Evolutionary conservation across 1,140 invertebrate genomes (phyloP).

Genomic region (Procambarus virginalis): DNA sequence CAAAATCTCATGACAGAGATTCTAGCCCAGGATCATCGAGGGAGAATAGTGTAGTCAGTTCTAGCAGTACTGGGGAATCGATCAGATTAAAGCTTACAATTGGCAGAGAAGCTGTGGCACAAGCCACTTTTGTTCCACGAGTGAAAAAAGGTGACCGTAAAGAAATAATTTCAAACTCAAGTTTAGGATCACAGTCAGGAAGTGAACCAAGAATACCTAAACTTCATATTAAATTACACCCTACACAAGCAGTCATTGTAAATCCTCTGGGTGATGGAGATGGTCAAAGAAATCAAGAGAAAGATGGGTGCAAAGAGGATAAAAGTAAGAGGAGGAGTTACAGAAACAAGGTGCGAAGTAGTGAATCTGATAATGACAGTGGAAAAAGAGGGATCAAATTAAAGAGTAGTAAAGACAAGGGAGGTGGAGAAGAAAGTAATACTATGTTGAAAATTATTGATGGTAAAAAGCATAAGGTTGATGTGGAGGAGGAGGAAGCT

Average conservation of each 20-base stretch:
- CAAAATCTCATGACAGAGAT: slow-evolving; percentile 69
- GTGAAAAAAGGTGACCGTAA: slow-evolving; percentile 69
- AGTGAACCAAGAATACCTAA: slow-evolving; percentile 89
- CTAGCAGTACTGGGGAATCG: slow-evolving; percentile 81
- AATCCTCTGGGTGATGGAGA: slow-evolving; percentile 66
- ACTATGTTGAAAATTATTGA: slow-evolving; percentile 67
- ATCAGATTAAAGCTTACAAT: slow-evolving; percentile 88
- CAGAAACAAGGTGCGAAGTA: slow-evolving; percentile 59
- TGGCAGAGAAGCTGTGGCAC: slow-evolving; percentile 60
- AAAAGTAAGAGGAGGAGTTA: slow-evolving; percentile 65
- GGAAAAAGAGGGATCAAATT: slow-evolving; percentile 58
- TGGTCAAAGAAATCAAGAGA: slow-evolving; percentile 43
- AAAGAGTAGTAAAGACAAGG: slow-evolving; percentile 71
- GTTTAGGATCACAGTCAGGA: slow-evolving; percentile 71
- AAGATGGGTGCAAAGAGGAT: slow-evolving; percentile 58
- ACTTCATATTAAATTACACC: slow-evolving; percentile 86
- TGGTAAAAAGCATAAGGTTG: slow-evolving; percentile 62
- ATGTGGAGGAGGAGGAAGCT: slow-evolving; percentile 66
- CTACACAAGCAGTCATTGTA: slow-evolving; percentile 68
- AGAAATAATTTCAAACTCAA: slow-evolving; percentile 39
- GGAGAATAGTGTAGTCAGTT: slow-evolving; percentile 68
- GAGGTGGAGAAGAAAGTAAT: slow-evolving; percentile 48
- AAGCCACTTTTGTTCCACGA: slow-evolving; percentile 63
- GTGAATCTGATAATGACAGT: slow-evolving; percentile 73
- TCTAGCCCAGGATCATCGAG: slow-evolving; percentile 58